Evolutionary conservation across 1,140 invertebrate genomes (phyloP), one percentile per base, ranked within the genome.

Genomic region (Meloidogyne exigua): DNA sequence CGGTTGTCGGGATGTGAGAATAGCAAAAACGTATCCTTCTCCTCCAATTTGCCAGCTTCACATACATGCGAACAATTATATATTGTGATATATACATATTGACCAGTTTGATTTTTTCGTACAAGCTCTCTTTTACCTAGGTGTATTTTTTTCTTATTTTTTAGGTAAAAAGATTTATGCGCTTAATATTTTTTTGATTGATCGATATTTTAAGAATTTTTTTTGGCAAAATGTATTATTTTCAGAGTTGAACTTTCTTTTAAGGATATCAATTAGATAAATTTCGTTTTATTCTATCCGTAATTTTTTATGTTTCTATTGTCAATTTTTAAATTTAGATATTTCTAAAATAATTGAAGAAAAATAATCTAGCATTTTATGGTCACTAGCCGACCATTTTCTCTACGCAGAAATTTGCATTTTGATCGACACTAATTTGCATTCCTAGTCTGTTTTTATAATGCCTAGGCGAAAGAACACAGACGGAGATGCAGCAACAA

Each of bases 401-500:
- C 18, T 12, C 11, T 5, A 13, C 49, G 0, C 1, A 57, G 1
- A 57, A 7, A n/a, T 57, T n/a, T 57, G 7, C 49, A 57, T 57
- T n/a, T 57, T 57, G 49, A 57, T 57, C 44, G 7, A 18, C 44
- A 18, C 18, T 49, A 49, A 49, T 49, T n/a, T 57, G 18, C 49
- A 57, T 57, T 57, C 49, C 18, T 57, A 57, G 49, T 57, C 49
- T 57, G 18, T 12, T 57, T 57, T 57, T 57, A 57, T 1, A 73
- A 73, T 73, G 71, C 71, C 71, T 21, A 62, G 71, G 5, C 71
- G 71, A 21, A 73, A 73, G 39, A 73, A 64, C 26, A 57, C 44
- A 13, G 44, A 70, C 18, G 68, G 68, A 15, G 68, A 70, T 62
- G 15, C 28, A 28, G 68, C 68, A 25, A 44, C 67, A 36, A 70